Conservation (phyloP, 2,888 invertebrate genomes). For the Sinohyriopsis cumingii region DNA sequence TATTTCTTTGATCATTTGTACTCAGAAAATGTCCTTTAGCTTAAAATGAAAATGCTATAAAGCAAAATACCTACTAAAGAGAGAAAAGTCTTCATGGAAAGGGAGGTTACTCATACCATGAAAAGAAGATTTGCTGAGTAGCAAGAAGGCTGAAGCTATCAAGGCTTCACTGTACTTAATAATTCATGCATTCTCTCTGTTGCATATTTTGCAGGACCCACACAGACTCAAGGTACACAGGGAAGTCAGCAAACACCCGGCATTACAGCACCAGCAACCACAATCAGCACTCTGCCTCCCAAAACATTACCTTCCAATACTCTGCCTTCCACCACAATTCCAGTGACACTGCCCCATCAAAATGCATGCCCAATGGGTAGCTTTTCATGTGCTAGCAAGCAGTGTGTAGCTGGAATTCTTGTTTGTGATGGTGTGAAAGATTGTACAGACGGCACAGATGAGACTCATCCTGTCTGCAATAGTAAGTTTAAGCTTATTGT, state of each 20-base stretch:
- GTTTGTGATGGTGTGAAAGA: conserved; percentile 55
- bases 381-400: conserved; percentile 40
- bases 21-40: too few relatives aligned
- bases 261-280: conserved; percentile 8
- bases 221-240: too few relatives aligned
- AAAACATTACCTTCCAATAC: conserved; percentile 4
- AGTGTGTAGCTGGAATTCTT: conserved; percentile 48
- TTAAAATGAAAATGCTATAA: too few relatives aligned
- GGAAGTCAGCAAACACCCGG: too few relatives aligned
- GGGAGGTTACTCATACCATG: too few relatives aligned
- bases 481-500: conserved; percentile 16
- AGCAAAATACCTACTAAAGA: too few relatives aligned
- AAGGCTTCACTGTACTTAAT: too few relatives aligned
- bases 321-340: conserved; percentile 7
- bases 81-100: too few relatives aligned
- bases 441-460: conserved; percentile 53
- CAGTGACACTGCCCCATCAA: conserved; percentile 17
- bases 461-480: conserved; percentile 12
- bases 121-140: too few relatives aligned
- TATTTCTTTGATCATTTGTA: too few relatives aligned
- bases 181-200: too few relatives aligned
- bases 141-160: too few relatives aligned
- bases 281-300: conserved; percentile 6
- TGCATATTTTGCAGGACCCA: neutral
- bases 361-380: conserved; percentile 39